phyloP scores from a whole-genome alignment of 2,113 vertebrate species.

The Phyllopteryx taeniolatus region DNA sequence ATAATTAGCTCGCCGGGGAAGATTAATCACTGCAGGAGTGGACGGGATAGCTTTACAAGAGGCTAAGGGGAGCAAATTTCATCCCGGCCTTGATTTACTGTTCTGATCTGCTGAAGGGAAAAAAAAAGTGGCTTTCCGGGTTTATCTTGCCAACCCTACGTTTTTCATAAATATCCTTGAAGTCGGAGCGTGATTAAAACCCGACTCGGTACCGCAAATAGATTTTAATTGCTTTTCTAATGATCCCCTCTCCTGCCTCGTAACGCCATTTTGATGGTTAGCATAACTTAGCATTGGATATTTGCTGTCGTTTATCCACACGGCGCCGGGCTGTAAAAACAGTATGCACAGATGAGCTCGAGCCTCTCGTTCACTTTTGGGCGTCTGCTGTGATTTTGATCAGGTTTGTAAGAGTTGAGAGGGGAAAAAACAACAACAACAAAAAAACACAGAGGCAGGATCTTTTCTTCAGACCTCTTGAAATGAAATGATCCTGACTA shows the following conservation, averaged over 20 bases:
- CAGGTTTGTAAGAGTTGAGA: not conserved
- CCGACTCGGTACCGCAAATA: slow-evolving; percentile 10
- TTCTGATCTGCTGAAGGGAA: slow-evolving; percentile 48
- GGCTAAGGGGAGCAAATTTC: slow-evolving; percentile 76
- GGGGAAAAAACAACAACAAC: not conserved
- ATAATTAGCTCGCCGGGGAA: slow-evolving; percentile 79
- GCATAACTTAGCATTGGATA: slow-evolving; percentile 22
- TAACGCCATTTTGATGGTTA: slow-evolving; percentile 40
- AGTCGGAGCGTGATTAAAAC: slow-evolving; percentile 33
- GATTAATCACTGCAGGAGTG: slow-evolving; percentile 74
- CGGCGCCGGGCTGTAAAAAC: slow-evolving; percentile 29
- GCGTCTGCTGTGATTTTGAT: slow-evolving; percentile 29
- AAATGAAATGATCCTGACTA: slow-evolving; percentile 58
- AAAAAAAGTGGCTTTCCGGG: slow-evolving; percentile 30
- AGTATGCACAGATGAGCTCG: slow-evolving; percentile 6
- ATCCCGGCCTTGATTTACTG: slow-evolving; percentile 73
- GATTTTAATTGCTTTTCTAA: slow-evolving; percentile 35
- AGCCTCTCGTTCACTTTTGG: slow-evolving; percentile 44
- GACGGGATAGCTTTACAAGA: slow-evolving; percentile 80
- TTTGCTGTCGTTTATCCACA: slow-evolving; percentile 49
- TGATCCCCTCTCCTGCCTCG: slow-evolving; percentile 11
- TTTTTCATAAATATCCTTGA: slow-evolving; percentile 66
- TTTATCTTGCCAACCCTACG: slow-evolving; percentile 27
- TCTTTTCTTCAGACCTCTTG: not conserved
- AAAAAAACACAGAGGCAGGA: not conserved